Base-by-base conservation (phyloP, 2,113 vertebrate species). In the Vulpes ferrilata region DNA sequence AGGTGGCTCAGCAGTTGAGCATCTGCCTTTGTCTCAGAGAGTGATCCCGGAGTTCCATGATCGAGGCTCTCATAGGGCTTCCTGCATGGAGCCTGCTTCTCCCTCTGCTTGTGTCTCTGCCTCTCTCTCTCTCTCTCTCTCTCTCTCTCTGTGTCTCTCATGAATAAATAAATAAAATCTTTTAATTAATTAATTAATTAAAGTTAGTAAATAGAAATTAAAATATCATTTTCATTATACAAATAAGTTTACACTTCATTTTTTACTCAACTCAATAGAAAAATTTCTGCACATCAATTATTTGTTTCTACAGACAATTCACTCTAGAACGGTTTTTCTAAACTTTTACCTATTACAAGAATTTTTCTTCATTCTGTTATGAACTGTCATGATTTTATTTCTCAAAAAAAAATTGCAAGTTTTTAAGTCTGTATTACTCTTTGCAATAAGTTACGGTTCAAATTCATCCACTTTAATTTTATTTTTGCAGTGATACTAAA, bases 341-440 rank as follows among this genome's bases (percentile, higher is more conserved):
- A 96, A 38, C 27, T 94, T 82, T 84, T 69, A 93, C 67, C 92
- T 92, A 60, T 43, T 53, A 13, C 67, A 84, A 90, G 59, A 89
- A 65, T 23, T 71, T 65, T 96, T 88, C 71, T 51, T 96, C 69
- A 88, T 84, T 88, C 20, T 76, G 10, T 71, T 94, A 95, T 17
- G 59, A 8, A 78, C 27, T 85, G 27, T 74, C 69, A 96, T 94
- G 19, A 90, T 64, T 86, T 96, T 90, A 93, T 69, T 90, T 90
- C 76, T 90, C 57, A 79, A 83, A 78, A 94, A 94, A 80, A 80
- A 43, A 90, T n/a, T n/a, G 11, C 64, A 60, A 69, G 64, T 80
- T 17, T 11, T 91, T 62, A 80, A 60, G 11, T 86, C 13, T 73
- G 0, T 48, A 25, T n/a, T 84, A 64, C 43, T 91, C 85, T 55